Evolutionary conservation across 2,888 invertebrate genomes (phyloP).

Genomic region (Phytoseiulus persimilis): DNA sequence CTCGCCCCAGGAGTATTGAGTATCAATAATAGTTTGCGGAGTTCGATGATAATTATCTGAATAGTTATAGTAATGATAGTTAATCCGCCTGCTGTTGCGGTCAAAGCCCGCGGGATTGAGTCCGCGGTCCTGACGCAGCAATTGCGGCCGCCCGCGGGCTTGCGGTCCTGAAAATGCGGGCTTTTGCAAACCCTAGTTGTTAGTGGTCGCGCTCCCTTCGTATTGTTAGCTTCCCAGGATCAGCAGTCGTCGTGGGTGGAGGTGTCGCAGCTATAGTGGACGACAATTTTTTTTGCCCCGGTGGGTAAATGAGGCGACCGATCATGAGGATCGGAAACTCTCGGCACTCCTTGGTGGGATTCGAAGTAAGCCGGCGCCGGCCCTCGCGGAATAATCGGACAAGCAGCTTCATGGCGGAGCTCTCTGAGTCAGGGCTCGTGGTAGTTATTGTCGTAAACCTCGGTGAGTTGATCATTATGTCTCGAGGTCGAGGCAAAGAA

Average conservation of each 20-base stretch:
- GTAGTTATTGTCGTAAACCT: background rate
- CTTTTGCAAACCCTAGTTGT: no score
- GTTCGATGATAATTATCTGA: no score
- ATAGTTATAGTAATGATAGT: no score
- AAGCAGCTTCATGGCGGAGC: background rate
- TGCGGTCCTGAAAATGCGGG: no score
- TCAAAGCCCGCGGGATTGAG: no score
- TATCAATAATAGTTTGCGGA: no score
- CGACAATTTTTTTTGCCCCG: background rate
- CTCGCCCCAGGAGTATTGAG: no score
- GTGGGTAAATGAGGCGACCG: background rate
- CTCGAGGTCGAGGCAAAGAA: background rate
- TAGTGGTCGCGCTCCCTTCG: background rate
- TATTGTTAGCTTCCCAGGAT: background rate
- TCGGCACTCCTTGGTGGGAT: background rate
- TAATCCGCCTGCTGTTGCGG: no score
- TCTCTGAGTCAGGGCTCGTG: background rate
- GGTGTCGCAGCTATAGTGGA: background rate
- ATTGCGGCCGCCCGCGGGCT: no score
- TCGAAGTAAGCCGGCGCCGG: conserved; percentile 28
- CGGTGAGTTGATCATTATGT: conserved; percentile 8
- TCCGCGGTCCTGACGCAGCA: no score
- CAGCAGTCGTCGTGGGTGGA: background rate
- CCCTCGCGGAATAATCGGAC: background rate
- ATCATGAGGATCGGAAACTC: background rate